Evolutionary conservation across 1,140 invertebrate genomes (phyloP), one percentile per base, ranked within the genome.

Genomic region (Drosophila ananassae): DNA sequence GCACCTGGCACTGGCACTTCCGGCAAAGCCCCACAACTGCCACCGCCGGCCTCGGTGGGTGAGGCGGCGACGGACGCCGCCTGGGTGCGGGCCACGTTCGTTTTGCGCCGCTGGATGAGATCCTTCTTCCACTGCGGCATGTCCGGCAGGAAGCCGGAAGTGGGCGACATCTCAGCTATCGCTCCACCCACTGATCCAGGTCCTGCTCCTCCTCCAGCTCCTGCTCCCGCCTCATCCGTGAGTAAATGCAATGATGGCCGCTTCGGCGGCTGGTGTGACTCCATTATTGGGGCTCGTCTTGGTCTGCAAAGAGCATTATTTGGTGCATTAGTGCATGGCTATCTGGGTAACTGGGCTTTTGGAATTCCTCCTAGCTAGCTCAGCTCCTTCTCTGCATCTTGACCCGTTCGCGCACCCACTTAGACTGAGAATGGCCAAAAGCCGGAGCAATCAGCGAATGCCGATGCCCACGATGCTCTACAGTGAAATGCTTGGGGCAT

Each of bases 51-150:
- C 8, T 72, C 58, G 39, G 63, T 67, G 24, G 74, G 66, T 22
- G 79, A 78, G 54, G 51, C 32, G 34, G 51, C 32, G 34, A 67
- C 64, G 47, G 60, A 39, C 17, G 69, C 61, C 24, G 74, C 82
- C 32, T 84, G 84, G 30, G 87, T 72, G 76, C 92, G 84, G 62
- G 92, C 80, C 64, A 92, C 73, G 89, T 83, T 93, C 68, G 83
- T 93, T 91, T 83, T 91, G 32, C 95, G 94, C 53, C 95, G 93
- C 90, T 95, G 93, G 77, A 96, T 94, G 75, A 96, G 92, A 89
- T 96, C 95, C 68, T 94, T 93, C 87, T 96, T 96, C 95, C 95
- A 96, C 90, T 95, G 95, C 34, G 95, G 94, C 84, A 95, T 91
- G 48, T 91, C 90, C 58, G 90, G 90, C 71, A 91, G 75, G 55